phyloP scores from a whole-genome alignment of 1,140 invertebrate genomes.

The Brachionus manjavacas region DNA sequence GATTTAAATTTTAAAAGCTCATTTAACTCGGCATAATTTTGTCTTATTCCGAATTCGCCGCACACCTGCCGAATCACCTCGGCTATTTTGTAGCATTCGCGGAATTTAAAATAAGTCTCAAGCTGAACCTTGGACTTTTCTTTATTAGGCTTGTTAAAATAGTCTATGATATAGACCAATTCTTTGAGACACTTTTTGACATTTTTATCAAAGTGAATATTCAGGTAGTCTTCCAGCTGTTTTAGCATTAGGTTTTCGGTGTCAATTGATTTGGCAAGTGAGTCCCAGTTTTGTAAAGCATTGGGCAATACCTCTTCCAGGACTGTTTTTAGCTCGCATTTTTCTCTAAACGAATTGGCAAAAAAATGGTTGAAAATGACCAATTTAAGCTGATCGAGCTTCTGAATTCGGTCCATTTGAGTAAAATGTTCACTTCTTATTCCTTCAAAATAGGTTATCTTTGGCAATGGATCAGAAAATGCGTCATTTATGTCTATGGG shows the following conservation, averaged over 20 bases:
- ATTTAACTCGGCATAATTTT: background rate
- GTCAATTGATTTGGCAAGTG: background rate
- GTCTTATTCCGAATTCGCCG: background rate
- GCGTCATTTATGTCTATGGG: background rate
- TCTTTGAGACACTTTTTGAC: background rate
- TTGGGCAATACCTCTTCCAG: background rate
- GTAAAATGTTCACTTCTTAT: background rate
- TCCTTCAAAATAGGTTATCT: background rate
- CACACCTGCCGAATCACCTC: background rate
- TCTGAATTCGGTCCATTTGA: background rate
- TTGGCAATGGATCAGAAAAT: background rate
- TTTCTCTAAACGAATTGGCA: background rate
- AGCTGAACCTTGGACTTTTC: background rate
- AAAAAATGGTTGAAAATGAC: background rate
- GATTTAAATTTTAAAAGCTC: background rate
- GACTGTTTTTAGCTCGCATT: background rate
- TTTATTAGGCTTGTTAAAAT: background rate
- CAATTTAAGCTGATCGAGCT: background rate
- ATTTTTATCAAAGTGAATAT: background rate
- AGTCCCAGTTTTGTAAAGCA: background rate
- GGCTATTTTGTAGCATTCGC: background rate
- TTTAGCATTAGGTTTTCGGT: background rate
- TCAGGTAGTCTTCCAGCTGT: background rate
- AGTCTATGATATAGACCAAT: background rate
- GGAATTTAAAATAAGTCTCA: constrained; percentile 9